Base-by-base conservation (phyloP, 1,140 invertebrate species). In the Eueides isabella region DNA sequence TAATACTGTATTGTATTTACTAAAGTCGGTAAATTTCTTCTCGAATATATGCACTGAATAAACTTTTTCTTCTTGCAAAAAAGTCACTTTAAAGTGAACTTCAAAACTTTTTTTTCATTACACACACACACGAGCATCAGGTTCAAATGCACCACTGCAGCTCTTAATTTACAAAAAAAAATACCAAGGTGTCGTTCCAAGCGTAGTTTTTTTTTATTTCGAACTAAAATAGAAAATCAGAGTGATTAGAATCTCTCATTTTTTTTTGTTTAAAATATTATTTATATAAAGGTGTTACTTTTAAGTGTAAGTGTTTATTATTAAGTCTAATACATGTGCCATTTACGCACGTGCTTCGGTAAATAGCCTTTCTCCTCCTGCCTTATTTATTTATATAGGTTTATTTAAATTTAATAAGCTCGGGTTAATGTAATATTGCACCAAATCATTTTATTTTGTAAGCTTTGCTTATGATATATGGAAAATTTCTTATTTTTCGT, bases 251-350 rank as follows among this genome's bases (percentile, higher is more conserved):
- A 55, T 3, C 48, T 55, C 23, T 55, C 9, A 12, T 55, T 55
- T 55, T 11, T n/a, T 26, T 12, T 7, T n/a, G n/a, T 23, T 23
- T 23, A 19, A 55, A 11, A 11, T 11, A 55, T 26, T 55, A 55
- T 55, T 55, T 55, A 55, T 55, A 26, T 55, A 55, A 26, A 23
- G 19, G 63, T 28, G 19, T 66, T 48, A 63, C 30, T 64, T 14
- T 35, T 71, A 29, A n/a, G 14, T 63, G 19, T 71, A 29, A 29
- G 61, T 63, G 61, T 63, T 67, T 78, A 76, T 84, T 75, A 31
- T 70, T 92, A 90, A 88, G 86, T 88, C 79, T 90, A 80, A 85
- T 78, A 74, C 88, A 91, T 91, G 90, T 92, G 90, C 90, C 90
- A 92, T 92, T 85, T 82, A 76, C 67, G 89, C 90, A 92, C 90